These are phyloP conservation scores for Dolichotis patagonum DNA, from an alignment of 2,113 vertebrate species.

Conservation along the genomic window DNA sequence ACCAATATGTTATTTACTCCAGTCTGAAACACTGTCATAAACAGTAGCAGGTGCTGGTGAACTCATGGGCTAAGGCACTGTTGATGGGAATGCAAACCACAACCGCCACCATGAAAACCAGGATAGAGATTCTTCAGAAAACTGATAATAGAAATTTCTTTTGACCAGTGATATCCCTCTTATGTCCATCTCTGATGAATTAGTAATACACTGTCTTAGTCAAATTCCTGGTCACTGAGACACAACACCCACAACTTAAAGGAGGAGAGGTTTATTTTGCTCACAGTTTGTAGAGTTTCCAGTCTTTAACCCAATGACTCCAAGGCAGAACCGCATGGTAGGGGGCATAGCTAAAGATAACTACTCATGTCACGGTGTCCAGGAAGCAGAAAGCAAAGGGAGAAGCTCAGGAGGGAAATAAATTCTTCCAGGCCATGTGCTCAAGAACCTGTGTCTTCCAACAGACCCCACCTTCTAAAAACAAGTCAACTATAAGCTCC, in stretches of 20 bases:
- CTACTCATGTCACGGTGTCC: background rate
- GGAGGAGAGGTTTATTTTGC: background rate
- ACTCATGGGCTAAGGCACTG: background rate
- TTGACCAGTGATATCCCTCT: background rate
- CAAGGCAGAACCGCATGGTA: background rate
- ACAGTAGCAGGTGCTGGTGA: background rate
- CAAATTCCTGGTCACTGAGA: background rate
- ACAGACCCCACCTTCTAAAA: background rate
- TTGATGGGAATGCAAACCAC: background rate
- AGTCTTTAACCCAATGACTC: background rate
- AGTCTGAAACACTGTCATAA: background rate
- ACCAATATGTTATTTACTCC: background rate
- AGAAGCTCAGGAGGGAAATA: background rate
- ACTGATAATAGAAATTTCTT: background rate
- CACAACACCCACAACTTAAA: background rate
- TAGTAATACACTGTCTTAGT: background rate
- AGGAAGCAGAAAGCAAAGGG: background rate
- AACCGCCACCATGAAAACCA: background rate
- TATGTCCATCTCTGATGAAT: background rate
- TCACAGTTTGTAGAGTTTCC: background rate
- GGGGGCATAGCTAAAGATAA: background rate
- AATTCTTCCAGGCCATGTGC: background rate
- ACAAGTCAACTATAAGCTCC: background rate
- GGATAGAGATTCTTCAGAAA: background rate
- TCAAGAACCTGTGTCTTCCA: background rate